These are phyloP conservation scores for Cheilosia impressa DNA, from an alignment of 2,888 invertebrate species.

Conservation along the genomic window DNA sequence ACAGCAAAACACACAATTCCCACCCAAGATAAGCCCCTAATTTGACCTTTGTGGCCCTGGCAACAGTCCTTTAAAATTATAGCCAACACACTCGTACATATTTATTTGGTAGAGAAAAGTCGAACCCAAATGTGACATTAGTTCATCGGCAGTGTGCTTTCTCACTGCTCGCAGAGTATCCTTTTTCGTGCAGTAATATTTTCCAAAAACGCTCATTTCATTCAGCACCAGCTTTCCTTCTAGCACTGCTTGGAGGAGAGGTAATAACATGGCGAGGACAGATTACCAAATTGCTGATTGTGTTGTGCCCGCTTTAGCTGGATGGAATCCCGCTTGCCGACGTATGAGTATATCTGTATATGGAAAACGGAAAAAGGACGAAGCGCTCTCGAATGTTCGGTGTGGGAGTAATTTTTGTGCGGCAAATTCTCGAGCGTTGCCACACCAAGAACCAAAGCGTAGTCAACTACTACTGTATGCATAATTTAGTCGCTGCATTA, in stretches of 20 bases:
- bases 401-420: constrained; percentile 60
- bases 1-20: constrained; percentile 7
- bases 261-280: constrained; percentile 63
- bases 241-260: neutral
- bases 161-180: constrained; percentile 5
- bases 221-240: constrained; percentile 26
- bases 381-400: constrained; percentile 47
- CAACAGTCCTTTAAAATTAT: constrained; percentile 7
- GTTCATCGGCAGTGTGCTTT: constrained; percentile 30
- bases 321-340: constrained; percentile 17
- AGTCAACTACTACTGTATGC: constrained; percentile 68
- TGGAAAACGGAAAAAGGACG: constrained; percentile 43
- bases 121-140: constrained; percentile 57
- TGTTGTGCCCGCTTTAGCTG: constrained; percentile 36
- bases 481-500: constrained; percentile 73
- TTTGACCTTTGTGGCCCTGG: constrained; percentile 51
- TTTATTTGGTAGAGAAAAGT: constrained; percentile 7
- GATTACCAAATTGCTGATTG: constrained; percentile 67
- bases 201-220: constrained; percentile 50
- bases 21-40: constrained; percentile 28
- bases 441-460: constrained; percentile 55
- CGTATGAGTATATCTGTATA: neutral
- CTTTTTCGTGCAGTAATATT: constrained; percentile 18
- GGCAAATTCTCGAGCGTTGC: constrained; percentile 41
- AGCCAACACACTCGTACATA: neutral